These are phyloP conservation scores for Diachasmimorpha longicaudata DNA, from an alignment of 1,140 invertebrate genomes.

Conservation along the genomic window DNA sequence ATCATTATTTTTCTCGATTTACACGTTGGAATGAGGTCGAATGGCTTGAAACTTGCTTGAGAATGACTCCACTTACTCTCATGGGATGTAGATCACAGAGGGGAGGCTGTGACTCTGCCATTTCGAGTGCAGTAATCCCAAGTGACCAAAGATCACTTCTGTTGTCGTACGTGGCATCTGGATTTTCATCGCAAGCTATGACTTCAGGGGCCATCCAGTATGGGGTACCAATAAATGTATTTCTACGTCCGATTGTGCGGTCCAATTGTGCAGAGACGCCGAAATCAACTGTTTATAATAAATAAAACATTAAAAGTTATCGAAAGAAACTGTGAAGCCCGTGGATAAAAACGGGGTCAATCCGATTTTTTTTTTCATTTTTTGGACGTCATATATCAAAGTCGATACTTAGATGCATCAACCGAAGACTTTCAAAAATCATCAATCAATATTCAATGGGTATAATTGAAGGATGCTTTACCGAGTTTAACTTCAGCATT, in stretches of 20 bases:
- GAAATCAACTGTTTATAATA: conserved; percentile 87
- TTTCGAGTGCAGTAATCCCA: conserved; percentile 98
- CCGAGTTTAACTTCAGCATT: conserved; percentile 99
- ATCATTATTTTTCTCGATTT: not conserved
- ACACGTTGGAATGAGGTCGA: not conserved
- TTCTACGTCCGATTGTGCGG: conserved; percentile 96
- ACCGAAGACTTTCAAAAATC: too few relatives aligned
- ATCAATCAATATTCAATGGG: too few relatives aligned
- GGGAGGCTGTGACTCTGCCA: conserved; percentile 99
- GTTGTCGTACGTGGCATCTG: conserved; percentile 99
- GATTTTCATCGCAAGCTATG: conserved; percentile 99
- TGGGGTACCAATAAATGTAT: conserved; percentile 99
- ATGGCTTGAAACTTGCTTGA: not conserved
- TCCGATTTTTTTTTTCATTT: too few relatives aligned
- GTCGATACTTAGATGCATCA: too few relatives aligned
- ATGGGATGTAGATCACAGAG: conserved; percentile 99
- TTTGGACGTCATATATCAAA: too few relatives aligned
- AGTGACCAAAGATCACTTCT: conserved; percentile 98
- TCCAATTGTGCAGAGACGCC: conserved; percentile 99
- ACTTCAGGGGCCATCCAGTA: conserved; percentile 98
- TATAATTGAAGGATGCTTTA: conserved; percentile 43
- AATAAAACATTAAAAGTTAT: conserved; percentile 16
- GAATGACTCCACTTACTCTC: conserved; percentile 68
- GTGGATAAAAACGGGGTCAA: too few relatives aligned
- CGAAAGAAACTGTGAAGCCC: too few relatives aligned